Evolutionary conservation across 2,888 invertebrate genomes (phyloP).

Genomic region (Apamea anceps): DNA sequence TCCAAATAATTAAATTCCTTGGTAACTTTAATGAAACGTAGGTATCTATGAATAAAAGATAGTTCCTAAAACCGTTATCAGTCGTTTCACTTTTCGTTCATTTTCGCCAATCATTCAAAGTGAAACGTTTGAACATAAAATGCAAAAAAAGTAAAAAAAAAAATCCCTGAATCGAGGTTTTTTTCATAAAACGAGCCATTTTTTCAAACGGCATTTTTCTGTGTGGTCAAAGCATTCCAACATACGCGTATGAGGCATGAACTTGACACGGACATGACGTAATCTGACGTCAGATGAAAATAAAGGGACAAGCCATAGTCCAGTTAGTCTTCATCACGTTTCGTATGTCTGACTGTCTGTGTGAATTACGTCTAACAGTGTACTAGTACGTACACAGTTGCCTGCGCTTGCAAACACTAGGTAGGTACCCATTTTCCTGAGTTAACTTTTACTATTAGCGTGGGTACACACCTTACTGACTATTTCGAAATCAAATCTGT

Average conservation of each 20-base stretch:
- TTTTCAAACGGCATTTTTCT: not conserved
- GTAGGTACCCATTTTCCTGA: slow-evolving; percentile 35
- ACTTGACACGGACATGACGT: not conserved
- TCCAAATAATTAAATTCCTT: not conserved
- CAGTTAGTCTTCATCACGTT: not conserved
- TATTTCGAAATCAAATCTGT: slow-evolving; percentile 12
- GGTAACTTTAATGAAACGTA: not conserved
- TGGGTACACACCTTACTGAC: slow-evolving; percentile 1
- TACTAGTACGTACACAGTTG: not conserved
- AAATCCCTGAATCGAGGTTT: not conserved
- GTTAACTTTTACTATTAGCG: slow-evolving; percentile 15
- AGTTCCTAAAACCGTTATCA: not conserved
- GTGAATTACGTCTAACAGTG: not conserved
- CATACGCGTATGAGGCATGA: not conserved
- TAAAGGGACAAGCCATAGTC: not conserved
- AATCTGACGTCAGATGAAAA: not conserved
- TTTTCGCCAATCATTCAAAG: not conserved
- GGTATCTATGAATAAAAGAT: not conserved
- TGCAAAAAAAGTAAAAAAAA: too few species aligned
- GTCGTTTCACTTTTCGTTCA: too few species aligned
- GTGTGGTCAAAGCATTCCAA: not conserved
- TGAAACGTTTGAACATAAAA: too few species aligned
- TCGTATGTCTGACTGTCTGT: not conserved
- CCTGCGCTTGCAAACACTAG: not conserved
- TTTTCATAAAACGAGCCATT: not conserved